Evolutionary conservation across 1,140 invertebrate species (phyloP), one percentile per base, ranked within the genome.

Genomic region (Bombyx mandarina): DNA sequence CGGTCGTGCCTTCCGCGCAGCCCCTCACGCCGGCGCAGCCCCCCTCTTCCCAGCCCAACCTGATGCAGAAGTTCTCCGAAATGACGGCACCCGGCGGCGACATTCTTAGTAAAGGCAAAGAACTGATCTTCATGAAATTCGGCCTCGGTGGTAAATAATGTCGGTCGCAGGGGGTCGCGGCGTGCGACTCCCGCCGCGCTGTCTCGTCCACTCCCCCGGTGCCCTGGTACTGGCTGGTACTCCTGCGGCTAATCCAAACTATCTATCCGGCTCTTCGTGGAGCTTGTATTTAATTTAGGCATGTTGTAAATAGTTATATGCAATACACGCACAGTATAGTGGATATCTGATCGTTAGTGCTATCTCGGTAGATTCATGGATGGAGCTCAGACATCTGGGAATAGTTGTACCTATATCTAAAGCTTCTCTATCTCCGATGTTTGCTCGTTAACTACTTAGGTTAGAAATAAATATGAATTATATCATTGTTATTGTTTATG

Each of bases 91-190:
- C 93, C 60, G 94, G 94, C 52, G 94, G 94, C 54, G 94, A 95
- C 71, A 94, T 96, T 58, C 89, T 96, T 45, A 95, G 95, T 66
- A 96, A 96, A 87, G 95, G 95, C 65, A 96, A 96, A 88, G 95
- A 96, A 88, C 90, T 95, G 45, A 95, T 96, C 75, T 96, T 96
- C 84, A 96, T 96, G 91, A 96, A 96, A 89, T 96, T 96, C 77
- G 95, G 95, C 54, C 89, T 96, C 63, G 94, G 94, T 70, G 91
- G 91, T 64, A 93, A 93, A 93, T 93, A 93, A 92, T 90, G 89
- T 71, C 78, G 86, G 77, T 68, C 62, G 45, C 66, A 76, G 80
- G 70, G 60, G 60, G 58, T 64, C 57, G 50, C 50, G 12, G 22
- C 52, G 52, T 52, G 49, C 45, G 55, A 53, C 55, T 48, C 57